Evolutionary conservation across 2,113 vertebrate species (phyloP), one percentile per base, ranked within the genome.

Genomic region (Oriolus oriolus): DNA sequence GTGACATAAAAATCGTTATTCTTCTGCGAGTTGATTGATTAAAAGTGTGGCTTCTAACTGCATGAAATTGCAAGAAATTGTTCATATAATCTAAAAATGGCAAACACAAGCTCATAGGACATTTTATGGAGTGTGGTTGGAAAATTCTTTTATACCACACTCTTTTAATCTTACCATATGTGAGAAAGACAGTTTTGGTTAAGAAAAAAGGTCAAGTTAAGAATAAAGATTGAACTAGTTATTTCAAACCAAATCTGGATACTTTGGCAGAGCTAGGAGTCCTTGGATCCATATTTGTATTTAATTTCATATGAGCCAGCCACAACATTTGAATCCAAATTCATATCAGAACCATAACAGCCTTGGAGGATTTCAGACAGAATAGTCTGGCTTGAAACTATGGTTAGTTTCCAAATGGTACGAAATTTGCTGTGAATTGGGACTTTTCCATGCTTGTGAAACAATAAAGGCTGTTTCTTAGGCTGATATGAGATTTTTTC

Each of bases 271-370:
- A 71, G 27, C 12, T 61, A 4, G 7, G n/a, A 87, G 9, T 16
- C 8, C 60, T 89, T 84, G 47, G 76, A 93, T 82, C 39, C 1
- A 0, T 59, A 47, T 45, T 84, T 68, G 6, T 41, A 47, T 49
- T 94, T 91, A 50, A 89, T 82, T 84, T 84, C 7, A 9, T 35
- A 71, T 21, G n/a, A 96, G 87, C 23, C 84, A 95, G 84, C 27
- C 84, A 93, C 69, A 95, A 91, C 57, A 91, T 66, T 68, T 56
- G 39, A 91, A 91, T 94, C 57, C 91, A 92, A 94, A 82, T 79
- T 92, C 81, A 26, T 71, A 91, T 64, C 77, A 75, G 56, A 82
- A 68, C 33, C 93, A 3, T 68, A 91, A 79, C n/a, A 95, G 63
- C 28, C 44, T 93, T 82, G 53, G 74, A 94, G 41, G 33, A 82